Evolutionary conservation across 2,888 invertebrate genomes (phyloP).

Genomic region (Dicyrtomina minuta): DNA sequence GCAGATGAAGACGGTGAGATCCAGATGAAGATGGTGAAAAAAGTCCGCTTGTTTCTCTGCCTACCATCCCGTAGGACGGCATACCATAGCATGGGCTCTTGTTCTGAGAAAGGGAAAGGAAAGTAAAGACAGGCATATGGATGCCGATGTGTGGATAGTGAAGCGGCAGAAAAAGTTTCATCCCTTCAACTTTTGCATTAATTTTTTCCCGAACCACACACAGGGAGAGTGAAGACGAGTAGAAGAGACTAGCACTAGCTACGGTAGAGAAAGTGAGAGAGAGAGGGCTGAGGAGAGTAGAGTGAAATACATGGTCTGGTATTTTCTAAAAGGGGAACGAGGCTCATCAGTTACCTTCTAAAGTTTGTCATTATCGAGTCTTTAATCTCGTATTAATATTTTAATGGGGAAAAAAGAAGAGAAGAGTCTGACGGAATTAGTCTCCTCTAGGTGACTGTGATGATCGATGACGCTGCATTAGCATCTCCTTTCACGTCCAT

Average conservation of each 20-base stretch:
- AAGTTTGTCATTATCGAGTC: constrained; percentile 50
- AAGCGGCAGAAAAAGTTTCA: constrained; percentile 42
- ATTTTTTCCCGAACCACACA: constrained; percentile 40
- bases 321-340: constrained; percentile 11
- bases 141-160: constrained; percentile 24
- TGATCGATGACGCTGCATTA: constrained; percentile 45
- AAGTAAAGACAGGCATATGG: not conserved
- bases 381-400: constrained; percentile 50
- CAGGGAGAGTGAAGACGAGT: not conserved
- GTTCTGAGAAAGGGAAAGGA: not conserved
- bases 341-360: constrained; percentile 48
- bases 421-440: constrained; percentile 43
- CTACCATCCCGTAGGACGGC: not conserved
- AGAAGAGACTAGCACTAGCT: too few species aligned
- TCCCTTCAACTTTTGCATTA: constrained; percentile 49
- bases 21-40: not conserved
- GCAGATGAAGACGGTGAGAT: not conserved
- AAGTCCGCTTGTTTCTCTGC: not conserved
- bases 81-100: too few species aligned
- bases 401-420: constrained; percentile 45
- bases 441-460: constrained; percentile 44
- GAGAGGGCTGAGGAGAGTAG: constrained; percentile 13
- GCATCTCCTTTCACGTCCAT: constrained; percentile 43
- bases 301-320: constrained; percentile 1
- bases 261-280: constrained; percentile 18